Evolutionary conservation across 2,888 invertebrate genomes (phyloP), one percentile per base, ranked within the genome.

Genomic region (Diarsia dahlii): DNA sequence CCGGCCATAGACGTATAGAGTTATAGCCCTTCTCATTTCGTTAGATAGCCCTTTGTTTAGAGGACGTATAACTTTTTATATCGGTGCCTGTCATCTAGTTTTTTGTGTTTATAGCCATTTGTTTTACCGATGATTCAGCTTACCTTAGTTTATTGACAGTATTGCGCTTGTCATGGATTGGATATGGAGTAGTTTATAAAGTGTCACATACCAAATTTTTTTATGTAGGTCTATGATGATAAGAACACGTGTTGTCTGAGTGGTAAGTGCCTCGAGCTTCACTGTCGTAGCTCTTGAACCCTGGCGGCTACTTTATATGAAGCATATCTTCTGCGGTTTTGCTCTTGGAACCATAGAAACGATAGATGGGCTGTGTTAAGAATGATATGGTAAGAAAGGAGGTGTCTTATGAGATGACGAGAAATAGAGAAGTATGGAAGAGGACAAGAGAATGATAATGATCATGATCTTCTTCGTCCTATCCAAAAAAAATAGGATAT

Each of bases 31-130:
- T 90, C 89, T 89, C 91, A 89, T 90, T 91, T 89, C 86, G 85
- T 87, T 85, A 90, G 89, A 91, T 90, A 89, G 90, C 84, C 86
- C 88, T 92, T 91, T 92, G 91, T 91, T 89, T 90, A 85, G 87
- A 82, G 81, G 84, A 76, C 77, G 76, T 87, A 88, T 88, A 76
- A 88, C 80, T 87, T 89, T 88, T 88, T 87, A 85, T 87, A 86
- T 84, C 74, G 80, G 75, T 62, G 78, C 85, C 86, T 83, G 86
- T 84, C 86, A 85, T 84, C 48, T 82, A 81, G 80, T 80, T 86
- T 87, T 80, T 84, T 78, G 64, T 69, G 67, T 84, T 78, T 84
- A 81, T 63, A 54, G 83, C 62, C 64, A n/a, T 78, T 81, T 56
- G 39, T 60, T 73, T 84, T 84, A 78, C 65, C 62, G 71, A 66